Evolutionary conservation across 1,140 invertebrate genomes (phyloP).

Genomic region (Cheumatopsyche charites): DNA sequence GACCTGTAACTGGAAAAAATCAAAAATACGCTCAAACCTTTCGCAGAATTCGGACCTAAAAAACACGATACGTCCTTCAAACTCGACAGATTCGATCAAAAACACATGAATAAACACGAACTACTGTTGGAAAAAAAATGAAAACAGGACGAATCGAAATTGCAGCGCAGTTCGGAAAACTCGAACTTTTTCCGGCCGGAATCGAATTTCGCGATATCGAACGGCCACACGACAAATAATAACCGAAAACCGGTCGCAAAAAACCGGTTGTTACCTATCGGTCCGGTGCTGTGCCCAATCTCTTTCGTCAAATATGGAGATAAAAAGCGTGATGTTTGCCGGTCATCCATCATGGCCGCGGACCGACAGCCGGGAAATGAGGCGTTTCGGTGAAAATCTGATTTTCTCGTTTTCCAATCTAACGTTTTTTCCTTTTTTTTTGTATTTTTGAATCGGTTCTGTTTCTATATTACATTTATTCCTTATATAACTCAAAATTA

Average conservation of each 20-base stretch:
- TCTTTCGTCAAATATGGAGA: conserved; percentile 27
- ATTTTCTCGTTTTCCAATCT: no score
- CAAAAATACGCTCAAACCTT: no score
- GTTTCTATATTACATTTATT: no score
- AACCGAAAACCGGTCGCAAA: not conserved
- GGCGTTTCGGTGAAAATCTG: not conserved
- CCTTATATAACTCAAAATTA: no score
- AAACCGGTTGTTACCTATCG: conserved; percentile 13
- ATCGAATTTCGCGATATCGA: not conserved
- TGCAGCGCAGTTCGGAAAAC: not conserved
- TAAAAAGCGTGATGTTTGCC: conserved; percentile 30
- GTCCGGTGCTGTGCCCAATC: not conserved
- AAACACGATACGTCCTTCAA: conserved; percentile 16
- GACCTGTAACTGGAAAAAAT: no score
- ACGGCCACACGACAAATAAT: conserved; percentile 1
- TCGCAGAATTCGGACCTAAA: not conserved
- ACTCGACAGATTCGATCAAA: no score
- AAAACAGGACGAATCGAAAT: not conserved
- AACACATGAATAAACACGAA: no score
- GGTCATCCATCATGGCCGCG: conserved; percentile 21
- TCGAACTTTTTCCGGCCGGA: not conserved
- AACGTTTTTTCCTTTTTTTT: no score
- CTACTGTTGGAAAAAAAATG: no score
- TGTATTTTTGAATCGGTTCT: no score
- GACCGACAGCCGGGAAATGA: conserved; percentile 11